These are phyloP conservation scores for Malacosoma neustria DNA, from an alignment of 2,888 invertebrate genomes.

Conservation along the genomic window DNA sequence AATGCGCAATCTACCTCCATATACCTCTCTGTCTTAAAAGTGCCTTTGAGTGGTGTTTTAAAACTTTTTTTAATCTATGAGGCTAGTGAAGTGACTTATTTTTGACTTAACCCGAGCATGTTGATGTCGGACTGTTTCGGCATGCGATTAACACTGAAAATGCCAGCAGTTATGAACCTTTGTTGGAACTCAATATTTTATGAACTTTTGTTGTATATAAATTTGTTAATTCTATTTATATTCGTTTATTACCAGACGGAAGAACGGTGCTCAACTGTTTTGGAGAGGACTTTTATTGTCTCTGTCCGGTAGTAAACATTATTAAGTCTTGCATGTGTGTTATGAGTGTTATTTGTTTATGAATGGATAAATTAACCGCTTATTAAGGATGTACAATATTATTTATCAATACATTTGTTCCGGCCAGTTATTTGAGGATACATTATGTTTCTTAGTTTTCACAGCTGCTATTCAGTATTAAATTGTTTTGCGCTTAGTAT, in stretches of 20 bases:
- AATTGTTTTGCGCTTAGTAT: too few species aligned
- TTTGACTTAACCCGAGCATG: conserved; percentile 30
- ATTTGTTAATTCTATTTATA: background rate
- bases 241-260: background rate
- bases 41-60: conserved; percentile 25
- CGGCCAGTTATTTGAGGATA: background rate
- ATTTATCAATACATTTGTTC: background rate
- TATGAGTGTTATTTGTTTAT: background rate
- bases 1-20: conserved; percentile 13
- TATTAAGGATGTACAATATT: background rate
- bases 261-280: too few species aligned
- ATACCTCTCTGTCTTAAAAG: conserved; percentile 19
- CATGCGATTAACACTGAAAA: conserved; percentile 11
- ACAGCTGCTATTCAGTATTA: too few species aligned
- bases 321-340: background rate
- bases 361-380: background rate
- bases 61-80: conserved; percentile 11
- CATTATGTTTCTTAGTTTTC: too few species aligned
- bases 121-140: conserved; percentile 7
- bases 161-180: conserved; percentile 5
- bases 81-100: conserved; percentile 27
- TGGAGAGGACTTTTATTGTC: background rate
- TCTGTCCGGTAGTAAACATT: background rate
- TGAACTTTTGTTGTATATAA: background rate
- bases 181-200: conserved; percentile 3